Evolutionary conservation across 2,888 invertebrate genomes (phyloP), one percentile per base, ranked within the genome.

Genomic region (Acleris sparsana): DNA sequence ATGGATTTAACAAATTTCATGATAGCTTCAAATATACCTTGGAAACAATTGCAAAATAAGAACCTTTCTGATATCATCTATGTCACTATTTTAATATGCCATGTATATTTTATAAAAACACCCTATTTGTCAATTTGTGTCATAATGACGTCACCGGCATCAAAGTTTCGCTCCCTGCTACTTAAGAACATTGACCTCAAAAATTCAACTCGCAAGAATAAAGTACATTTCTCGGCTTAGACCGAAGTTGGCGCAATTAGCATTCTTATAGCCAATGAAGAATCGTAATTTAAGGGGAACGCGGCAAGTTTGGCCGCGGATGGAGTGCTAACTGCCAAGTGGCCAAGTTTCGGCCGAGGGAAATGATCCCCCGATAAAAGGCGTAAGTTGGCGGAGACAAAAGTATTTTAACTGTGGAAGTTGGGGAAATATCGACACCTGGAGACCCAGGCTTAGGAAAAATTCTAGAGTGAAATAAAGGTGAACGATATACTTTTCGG

Each of bases 261-360:
- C 46, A 66, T 66, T 61, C 65, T 51, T 61, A 61, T 60, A 51
- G 55, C 56, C 61, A 22, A 57, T 57, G 61, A 57, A 66, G 56
- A 59, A 52, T 60, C 65, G 33, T 52, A 66, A 66, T 66, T 66
- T 61, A 52, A 43, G 48, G 44, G 29, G 62, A 49, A 62, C 39
- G 33, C 55, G 56, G 52, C 61, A 66, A 66, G 61, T 61, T 57
- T 33, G 60, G 58, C 60, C 49, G 39, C 48, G 39, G 60, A 65
- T 55, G 53, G 55, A 57, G 65, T 61, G 65, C 56, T 61, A 66
- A 66, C 60, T 60, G 65, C 55, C 51, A 49, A 49, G 33, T 18
- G 20, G 20, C 58, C 33, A 56, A 66, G 61, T 56, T 52, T 52
- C 2, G 55, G 61, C 55, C 53, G 43, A 64, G 13, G 25, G 22